These are phyloP conservation scores for Prenolepis imparis DNA, from an alignment of 2,888 invertebrate genomes.

Conservation along the genomic window DNA sequence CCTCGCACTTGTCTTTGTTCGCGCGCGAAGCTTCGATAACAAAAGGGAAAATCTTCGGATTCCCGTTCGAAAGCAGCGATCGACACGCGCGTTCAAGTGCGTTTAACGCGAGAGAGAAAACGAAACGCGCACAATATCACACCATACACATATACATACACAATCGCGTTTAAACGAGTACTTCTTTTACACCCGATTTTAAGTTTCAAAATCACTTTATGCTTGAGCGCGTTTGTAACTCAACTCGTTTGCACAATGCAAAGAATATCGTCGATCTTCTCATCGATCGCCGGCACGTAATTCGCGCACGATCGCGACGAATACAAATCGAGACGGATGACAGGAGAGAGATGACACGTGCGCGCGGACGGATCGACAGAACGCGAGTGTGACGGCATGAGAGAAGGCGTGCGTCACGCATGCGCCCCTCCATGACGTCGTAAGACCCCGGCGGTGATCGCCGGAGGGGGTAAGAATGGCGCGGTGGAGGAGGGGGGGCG, in stretches of 20 bases:
- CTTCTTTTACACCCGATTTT: not conserved
- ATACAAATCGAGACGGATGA: not conserved
- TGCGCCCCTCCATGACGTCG: constrained; percentile 52
- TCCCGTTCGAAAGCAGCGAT: not conserved
- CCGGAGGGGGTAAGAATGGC: constrained; percentile 65
- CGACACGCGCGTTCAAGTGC: not conserved
- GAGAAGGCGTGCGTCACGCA: constrained; percentile 76
- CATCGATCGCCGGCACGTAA: not conserved
- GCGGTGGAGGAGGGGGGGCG: constrained; percentile 43
- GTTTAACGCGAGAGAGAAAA: not conserved
- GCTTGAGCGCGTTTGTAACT: not conserved
- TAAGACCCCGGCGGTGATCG: constrained; percentile 76
- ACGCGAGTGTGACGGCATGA: constrained; percentile 77
- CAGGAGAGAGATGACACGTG: constrained; percentile 59
- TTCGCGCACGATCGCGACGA: not conserved
- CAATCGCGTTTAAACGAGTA: too few species aligned
- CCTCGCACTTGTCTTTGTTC: constrained; percentile 60
- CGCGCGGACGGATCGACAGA: constrained; percentile 73
- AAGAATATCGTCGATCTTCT: not conserved
- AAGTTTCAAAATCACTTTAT: not conserved
- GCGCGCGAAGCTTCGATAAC: constrained; percentile 61
- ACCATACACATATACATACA: too few species aligned
- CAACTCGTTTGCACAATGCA: not conserved
- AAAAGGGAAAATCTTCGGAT: not conserved
- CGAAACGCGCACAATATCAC: not conserved